phyloP scores from a whole-genome alignment of 2,113 vertebrate species.

The Gallinago jamesoni region DNA sequence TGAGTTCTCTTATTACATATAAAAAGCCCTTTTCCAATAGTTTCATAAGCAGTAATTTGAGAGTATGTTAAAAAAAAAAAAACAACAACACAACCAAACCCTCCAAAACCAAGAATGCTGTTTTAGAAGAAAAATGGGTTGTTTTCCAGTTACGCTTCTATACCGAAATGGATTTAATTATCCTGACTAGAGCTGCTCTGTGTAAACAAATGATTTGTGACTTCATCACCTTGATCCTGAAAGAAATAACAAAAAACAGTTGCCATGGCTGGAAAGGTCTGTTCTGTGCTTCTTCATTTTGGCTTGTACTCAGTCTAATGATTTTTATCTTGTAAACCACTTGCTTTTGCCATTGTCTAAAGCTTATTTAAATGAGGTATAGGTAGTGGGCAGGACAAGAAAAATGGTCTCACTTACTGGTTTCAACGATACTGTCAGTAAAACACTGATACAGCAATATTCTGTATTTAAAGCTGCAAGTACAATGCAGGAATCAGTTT shows the following conservation, averaged over 20 bases:
- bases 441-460: background rate
- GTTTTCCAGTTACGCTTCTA: background rate
- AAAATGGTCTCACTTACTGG: background rate
- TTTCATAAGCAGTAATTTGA: conserved; percentile 50
- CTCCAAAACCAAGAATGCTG: background rate
- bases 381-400: background rate
- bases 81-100: background rate
- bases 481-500: background rate
- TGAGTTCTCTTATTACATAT: conserved; percentile 32
- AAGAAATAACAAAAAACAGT: background rate
- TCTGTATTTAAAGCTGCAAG: background rate
- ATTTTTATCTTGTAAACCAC: background rate
- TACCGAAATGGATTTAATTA: background rate
- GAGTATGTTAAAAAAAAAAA: background rate
- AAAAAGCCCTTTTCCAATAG: conserved; percentile 17
- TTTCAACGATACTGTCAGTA: background rate
- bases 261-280: background rate
- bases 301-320: background rate
- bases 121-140: background rate
- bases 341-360: background rate
- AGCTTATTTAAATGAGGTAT: background rate
- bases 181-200: background rate
- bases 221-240: background rate
- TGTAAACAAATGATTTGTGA: background rate
- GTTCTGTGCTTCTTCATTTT: background rate